phyloP scores from a whole-genome alignment of 2,113 vertebrate species.

The Leucosticte australis region DNA sequence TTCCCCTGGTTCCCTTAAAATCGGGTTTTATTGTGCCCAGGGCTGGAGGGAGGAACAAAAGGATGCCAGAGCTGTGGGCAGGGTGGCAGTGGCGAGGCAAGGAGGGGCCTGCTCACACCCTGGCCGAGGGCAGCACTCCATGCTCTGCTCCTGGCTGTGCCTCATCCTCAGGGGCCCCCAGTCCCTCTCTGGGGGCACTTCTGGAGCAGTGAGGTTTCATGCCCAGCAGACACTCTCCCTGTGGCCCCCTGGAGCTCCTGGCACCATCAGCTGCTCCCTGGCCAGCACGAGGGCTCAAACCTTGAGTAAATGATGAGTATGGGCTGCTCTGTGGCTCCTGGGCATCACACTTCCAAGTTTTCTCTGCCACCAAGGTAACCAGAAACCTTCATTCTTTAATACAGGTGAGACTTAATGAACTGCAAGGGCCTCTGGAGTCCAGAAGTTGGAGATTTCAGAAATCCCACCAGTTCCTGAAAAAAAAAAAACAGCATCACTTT shows the following conservation, averaged over 20 bases:
- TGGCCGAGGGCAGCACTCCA: background rate
- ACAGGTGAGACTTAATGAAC: background rate
- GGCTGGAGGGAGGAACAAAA: slow-evolving; percentile 59
- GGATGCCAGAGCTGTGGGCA: slow-evolving; percentile 14
- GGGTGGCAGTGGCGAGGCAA: background rate
- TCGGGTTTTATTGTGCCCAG: background rate
- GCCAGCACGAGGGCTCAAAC: background rate
- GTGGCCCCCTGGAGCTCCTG: background rate
- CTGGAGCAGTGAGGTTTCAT: background rate
- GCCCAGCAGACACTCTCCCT: background rate
- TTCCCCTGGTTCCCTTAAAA: background rate
- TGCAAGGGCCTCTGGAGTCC: background rate
- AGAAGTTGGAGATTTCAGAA: background rate
- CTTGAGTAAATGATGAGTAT: background rate
- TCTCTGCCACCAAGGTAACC: background rate
- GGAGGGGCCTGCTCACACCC: background rate
- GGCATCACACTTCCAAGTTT: background rate
- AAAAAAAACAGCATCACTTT: background rate
- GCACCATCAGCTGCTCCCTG: background rate
- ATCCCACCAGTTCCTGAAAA: background rate
- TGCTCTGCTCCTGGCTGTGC: background rate
- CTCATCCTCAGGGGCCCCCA: background rate
- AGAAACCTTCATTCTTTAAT: background rate
- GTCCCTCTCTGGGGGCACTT: rapidly evolving
- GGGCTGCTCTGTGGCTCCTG: background rate